Evolutionary conservation across 1,140 invertebrate species (phyloP).

Genomic region (Apocrypta bakeri): DNA sequence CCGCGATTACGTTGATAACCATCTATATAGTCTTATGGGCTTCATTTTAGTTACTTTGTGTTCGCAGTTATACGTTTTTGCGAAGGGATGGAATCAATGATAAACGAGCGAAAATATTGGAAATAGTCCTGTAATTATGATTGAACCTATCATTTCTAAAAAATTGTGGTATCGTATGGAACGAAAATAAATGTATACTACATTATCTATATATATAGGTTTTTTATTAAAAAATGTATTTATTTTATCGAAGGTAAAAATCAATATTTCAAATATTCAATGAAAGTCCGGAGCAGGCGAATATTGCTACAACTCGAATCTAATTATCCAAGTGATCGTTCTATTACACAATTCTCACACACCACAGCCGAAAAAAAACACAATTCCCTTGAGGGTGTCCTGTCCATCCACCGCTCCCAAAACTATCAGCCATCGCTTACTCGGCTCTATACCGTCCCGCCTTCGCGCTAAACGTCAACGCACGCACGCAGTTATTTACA

Average conservation of each 20-base stretch:
- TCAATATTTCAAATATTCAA: too few relatives aligned
- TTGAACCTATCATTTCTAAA: slow-evolving; percentile 27
- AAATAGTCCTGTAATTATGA: slow-evolving; percentile 1
- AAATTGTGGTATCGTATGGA: neutral
- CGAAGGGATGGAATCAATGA: neutral
- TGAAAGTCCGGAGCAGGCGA: too few relatives aligned
- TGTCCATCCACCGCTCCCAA: neutral
- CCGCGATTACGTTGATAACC: slow-evolving; percentile 61
- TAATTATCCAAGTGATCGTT: neutral
- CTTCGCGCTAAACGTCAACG: slow-evolving; percentile 17
- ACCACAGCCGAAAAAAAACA: neutral
- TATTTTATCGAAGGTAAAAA: too few relatives aligned
- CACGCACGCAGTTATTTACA: slow-evolving; percentile 29
- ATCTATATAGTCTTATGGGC: slow-evolving; percentile 53
- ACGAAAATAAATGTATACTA: too few relatives aligned
- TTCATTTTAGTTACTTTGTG: slow-evolving; percentile 19
- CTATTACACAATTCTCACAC: neutral
- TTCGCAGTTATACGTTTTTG: slow-evolving; percentile 21
- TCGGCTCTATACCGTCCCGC: slow-evolving; percentile 23
- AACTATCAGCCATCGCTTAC: neutral
- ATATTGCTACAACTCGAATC: neutral
- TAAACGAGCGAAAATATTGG: slow-evolving; percentile 21
- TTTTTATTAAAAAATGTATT: too few relatives aligned
- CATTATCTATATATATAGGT: too few relatives aligned
- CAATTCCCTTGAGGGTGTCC: neutral